Percentiles rank a stretch among this genome's conserved stretches.
Evolutionary conservation across 2,888 invertebrate species (phyloP).

Genomic region (Coecobrya sp.): DNA sequence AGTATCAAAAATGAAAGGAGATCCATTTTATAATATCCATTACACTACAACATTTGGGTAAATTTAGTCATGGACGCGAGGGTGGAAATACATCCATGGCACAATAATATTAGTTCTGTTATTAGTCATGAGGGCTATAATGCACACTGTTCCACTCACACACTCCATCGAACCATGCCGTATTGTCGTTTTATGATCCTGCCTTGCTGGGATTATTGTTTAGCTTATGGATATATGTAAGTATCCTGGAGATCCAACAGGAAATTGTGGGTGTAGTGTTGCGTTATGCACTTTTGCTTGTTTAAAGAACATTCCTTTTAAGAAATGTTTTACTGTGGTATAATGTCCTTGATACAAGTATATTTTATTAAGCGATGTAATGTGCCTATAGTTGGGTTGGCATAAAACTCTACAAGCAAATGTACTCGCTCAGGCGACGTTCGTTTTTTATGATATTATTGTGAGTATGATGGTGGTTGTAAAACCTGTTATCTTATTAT

Average conservation of each 20-base stretch:
- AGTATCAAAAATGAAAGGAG: too few relatives aligned
- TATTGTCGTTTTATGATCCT: background rate
- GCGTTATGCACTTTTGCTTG: too few relatives aligned
- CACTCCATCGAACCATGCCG: background rate
- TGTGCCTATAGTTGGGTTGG: background rate
- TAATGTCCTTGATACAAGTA: too few relatives aligned
- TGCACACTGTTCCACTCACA: background rate
- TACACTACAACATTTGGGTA: too few relatives aligned
- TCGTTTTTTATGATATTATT: background rate
- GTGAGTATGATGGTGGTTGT: constrained; percentile 31
- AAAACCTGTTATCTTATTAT: constrained; percentile 41
- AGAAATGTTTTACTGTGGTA: too few relatives aligned
- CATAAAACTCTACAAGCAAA: background rate
- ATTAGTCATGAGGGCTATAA: constrained; percentile 1
- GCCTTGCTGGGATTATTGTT: background rate
- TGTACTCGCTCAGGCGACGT: background rate
- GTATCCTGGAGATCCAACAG: background rate
- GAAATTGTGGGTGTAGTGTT: too few relatives aligned
- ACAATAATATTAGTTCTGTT: constrained; percentile 39
- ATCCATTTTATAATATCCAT: too few relatives aligned
- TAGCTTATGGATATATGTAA: background rate
- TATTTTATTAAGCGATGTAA: too few relatives aligned
- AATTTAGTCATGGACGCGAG: background rate
- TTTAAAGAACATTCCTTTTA: too few relatives aligned
- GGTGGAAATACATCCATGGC: background rate